Percentiles rank a stretch among this genome's conserved stretches.
phyloP scores from a whole-genome alignment of 2,797 vertebrate genomes.

The Cuculus canorus region DNA sequence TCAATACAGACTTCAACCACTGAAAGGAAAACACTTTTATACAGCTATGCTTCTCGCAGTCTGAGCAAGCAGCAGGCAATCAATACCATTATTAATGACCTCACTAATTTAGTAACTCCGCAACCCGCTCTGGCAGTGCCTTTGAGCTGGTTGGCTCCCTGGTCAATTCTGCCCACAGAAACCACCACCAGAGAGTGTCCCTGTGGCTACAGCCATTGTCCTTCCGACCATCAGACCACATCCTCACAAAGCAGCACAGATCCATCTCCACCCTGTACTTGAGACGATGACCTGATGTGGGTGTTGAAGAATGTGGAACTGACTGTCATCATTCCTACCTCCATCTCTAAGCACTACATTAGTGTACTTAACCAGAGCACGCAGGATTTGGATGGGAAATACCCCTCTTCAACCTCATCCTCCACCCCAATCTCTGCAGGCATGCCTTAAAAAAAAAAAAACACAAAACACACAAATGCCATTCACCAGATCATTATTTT shows the following conservation, averaged over 20 bases:
- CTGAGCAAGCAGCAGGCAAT: not conserved
- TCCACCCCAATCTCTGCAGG: not conserved
- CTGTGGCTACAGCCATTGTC: not conserved
- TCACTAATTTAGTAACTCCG: not conserved
- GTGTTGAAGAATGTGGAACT: not conserved
- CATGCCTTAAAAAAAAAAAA: not conserved
- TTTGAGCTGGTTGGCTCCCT: not conserved
- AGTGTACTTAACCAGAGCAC: not conserved
- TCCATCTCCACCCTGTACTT: not conserved
- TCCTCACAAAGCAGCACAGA: not conserved
- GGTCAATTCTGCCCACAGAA: not conserved
- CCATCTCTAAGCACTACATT: not conserved
- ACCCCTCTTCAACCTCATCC: not conserved
- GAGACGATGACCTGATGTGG: not conserved
- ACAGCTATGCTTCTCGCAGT: not conserved
- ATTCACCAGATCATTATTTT: not conserved
- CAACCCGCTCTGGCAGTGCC: not conserved
- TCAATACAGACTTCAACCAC: not conserved
- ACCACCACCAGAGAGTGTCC: not conserved
- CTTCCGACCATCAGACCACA: not conserved
- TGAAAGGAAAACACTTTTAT: not conserved
- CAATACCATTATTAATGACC: not conserved
- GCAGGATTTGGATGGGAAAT: not conserved
- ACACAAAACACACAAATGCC: not conserved
- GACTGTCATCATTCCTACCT: not conserved